phyloP scores from a whole-genome alignment of 2,888 invertebrate genomes.

The Diachrysia chrysitis region DNA sequence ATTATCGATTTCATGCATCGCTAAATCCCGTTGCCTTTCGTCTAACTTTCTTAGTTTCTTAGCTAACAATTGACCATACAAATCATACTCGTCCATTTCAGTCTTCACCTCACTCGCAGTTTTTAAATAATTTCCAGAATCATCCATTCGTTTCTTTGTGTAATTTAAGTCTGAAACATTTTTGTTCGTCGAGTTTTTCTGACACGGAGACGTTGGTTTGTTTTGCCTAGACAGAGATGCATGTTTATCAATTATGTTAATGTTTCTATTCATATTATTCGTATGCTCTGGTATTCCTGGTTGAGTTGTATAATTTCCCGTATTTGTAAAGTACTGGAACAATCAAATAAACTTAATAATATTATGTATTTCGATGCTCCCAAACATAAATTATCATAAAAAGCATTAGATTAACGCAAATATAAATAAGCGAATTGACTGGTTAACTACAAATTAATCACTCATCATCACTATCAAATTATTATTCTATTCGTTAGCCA shows the following conservation, averaged over 20 bases:
- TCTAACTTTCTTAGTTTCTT: slow-evolving; percentile 82
- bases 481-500: not conserved
- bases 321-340: slow-evolving; percentile 59
- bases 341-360: slow-evolving; percentile 20
- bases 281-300: slow-evolving; percentile 53
- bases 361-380: not conserved
- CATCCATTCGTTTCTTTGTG: slow-evolving; percentile 66
- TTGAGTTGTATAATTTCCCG: slow-evolving; percentile 56
- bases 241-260: slow-evolving; percentile 50
- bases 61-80: slow-evolving; percentile 81
- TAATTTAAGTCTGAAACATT: slow-evolving; percentile 46
- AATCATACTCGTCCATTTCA: slow-evolving; percentile 80
- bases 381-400: not conserved
- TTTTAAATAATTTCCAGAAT: slow-evolving; percentile 58
- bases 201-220: slow-evolving; percentile 48
- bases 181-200: slow-evolving; percentile 32
- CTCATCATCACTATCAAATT: no score
- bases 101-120: slow-evolving; percentile 56
- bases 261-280: slow-evolving; percentile 46
- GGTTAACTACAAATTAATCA: no score
- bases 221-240: slow-evolving; percentile 44
- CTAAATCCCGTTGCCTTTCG: slow-evolving; percentile 80
- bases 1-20: slow-evolving; percentile 85
- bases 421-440: no score
- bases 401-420: not conserved